phyloP scores from a whole-genome alignment of 2,797 vertebrate genomes.

The Epinephelus coioides region DNA sequence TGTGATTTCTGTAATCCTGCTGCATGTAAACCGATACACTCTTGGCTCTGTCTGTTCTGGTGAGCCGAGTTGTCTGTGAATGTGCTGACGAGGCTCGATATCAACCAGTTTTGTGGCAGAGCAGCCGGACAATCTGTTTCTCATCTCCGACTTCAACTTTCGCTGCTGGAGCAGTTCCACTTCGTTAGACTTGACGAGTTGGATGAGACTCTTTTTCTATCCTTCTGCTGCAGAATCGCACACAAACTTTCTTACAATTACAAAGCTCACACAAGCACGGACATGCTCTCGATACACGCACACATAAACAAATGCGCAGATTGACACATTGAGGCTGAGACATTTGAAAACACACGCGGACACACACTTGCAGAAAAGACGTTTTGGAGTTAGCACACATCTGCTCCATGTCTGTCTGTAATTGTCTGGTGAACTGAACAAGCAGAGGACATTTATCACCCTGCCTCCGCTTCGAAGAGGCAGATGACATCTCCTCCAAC shows the following conservation, averaged over 20 bases:
- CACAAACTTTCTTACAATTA: not conserved
- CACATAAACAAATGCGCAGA: conserved; percentile 13
- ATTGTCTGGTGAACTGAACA: conserved; percentile 59
- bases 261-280: not conserved
- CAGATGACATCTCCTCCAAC: conserved; percentile 67
- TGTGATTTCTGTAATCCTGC: conserved; percentile 52
- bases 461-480: conserved; percentile 51
- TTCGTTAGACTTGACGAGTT: conserved; percentile 60
- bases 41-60: conserved; percentile 26
- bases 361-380: conserved; percentile 15
- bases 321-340: not conserved
- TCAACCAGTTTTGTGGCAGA: conserved; percentile 41
- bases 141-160: conserved; percentile 58
- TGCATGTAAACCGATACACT: conserved; percentile 41
- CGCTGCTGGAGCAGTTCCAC: conserved; percentile 66
- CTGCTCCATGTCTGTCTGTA: conserved; percentile 58
- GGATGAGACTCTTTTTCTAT: conserved; percentile 29
- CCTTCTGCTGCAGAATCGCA: conserved; percentile 29
- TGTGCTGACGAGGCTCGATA: conserved; percentile 58
- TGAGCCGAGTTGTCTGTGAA: conserved; percentile 35
- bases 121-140: conserved; percentile 67
- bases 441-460: conserved; percentile 71
- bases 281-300: not conserved
- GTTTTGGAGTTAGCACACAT: conserved; percentile 43
- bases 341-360: not conserved